Evolutionary conservation across 2,113 vertebrate genomes (phyloP).

Genomic region (Madoqua kirkii): DNA sequence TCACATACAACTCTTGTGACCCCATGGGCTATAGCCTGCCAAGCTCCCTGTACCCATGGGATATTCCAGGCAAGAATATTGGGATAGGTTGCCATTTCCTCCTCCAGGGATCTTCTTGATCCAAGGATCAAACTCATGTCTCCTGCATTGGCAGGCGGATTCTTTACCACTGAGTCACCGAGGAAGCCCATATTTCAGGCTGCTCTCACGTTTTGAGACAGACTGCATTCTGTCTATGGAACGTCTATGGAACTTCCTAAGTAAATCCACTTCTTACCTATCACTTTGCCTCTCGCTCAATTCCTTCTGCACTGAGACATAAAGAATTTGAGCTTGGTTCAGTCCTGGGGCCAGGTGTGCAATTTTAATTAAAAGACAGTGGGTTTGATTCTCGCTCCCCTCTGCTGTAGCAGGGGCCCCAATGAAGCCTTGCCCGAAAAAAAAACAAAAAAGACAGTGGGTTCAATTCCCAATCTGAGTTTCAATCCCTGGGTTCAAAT

Average conservation of each 20-base stretch:
- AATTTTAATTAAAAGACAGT: not conserved
- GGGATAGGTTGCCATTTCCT: not conserved
- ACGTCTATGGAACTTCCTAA: not conserved
- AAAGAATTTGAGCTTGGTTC: not conserved
- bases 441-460: not conserved
- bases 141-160: not conserved
- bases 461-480: too few relatives aligned
- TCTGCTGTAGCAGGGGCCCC: not conserved
- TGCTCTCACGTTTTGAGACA: not conserved
- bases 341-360: not conserved
- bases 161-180: not conserved
- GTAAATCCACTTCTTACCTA: not conserved
- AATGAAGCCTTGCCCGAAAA: not conserved
- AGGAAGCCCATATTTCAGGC: not conserved
- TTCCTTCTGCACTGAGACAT: not conserved
- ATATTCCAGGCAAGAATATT: not conserved
- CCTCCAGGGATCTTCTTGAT: not conserved
- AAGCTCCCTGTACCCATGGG: not conserved
- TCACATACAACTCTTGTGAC: not conserved
- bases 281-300: not conserved
- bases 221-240: not conserved
- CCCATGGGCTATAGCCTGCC: not conserved
- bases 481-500: too few relatives aligned
- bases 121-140: not conserved
- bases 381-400: not conserved